Conservation (phyloP, 2,113 vertebrate species). For the Rallus limicola region DNA sequence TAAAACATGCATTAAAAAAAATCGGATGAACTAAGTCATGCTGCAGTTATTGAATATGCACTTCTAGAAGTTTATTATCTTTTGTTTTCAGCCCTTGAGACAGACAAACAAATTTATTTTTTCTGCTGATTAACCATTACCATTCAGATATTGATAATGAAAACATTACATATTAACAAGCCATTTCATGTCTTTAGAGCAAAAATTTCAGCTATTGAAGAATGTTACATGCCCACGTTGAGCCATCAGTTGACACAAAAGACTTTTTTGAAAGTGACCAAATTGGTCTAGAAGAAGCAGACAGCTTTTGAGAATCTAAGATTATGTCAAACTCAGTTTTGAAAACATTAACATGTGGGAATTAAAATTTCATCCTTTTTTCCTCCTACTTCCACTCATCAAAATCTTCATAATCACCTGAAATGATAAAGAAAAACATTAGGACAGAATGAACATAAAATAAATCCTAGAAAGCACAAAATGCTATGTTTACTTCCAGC, state of each 20-base stretch:
- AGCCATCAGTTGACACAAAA: neutral
- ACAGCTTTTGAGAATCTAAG: neutral
- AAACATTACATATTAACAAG: neutral
- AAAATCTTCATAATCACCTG: neutral
- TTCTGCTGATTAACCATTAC: neutral
- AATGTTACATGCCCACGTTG: neutral
- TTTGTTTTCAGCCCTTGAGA: neutral
- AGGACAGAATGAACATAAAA: neutral
- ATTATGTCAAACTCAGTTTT: neutral
- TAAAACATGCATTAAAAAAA: neutral
- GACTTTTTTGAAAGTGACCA: neutral
- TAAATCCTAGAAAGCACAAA: neutral
- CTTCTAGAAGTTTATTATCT: neutral
- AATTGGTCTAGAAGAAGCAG: neutral
- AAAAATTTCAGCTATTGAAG: neutral
- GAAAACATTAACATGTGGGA: neutral
- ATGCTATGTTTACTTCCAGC: neutral
- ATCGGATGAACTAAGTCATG: neutral
- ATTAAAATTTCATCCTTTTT: neutral
- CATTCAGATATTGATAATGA: neutral
- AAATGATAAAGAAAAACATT: neutral
- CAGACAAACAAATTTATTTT: neutral
- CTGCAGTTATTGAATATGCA: neutral
- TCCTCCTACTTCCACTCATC: neutral
- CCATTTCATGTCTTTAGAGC: neutral